A percentile compares a stretch with the other conserved stretches of the same genome.
Conservation (phyloP, 23 tunicate genomes). For the Halocynthia aurantium region DNA sequence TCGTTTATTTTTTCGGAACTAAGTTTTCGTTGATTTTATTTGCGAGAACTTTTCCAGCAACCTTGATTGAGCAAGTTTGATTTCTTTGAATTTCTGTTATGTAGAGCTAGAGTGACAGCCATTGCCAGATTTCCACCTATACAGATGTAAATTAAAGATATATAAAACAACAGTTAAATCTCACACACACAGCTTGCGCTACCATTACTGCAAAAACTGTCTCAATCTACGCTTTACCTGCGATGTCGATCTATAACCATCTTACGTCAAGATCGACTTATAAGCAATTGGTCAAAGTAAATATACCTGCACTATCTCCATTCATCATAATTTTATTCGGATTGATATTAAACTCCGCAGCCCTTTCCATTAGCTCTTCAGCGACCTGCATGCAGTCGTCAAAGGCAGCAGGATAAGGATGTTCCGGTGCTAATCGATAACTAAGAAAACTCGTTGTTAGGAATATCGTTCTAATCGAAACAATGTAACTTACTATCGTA, state of each 20-base stretch:
- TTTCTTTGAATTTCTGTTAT: constrained; percentile 22
- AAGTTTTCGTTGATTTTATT: constrained; percentile 10
- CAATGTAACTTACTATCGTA: too few species aligned
- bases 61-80: constrained; percentile 3
- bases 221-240: background rate
- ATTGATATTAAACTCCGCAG: constrained; percentile 43
- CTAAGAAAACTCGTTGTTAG: constrained; percentile 14
- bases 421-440: constrained; percentile 63
- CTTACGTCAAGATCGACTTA: background rate
- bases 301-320: constrained; percentile 82
- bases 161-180: background rate
- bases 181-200: background rate
- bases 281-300: background rate
- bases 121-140: constrained; percentile 85
- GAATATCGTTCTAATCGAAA: too few species aligned
- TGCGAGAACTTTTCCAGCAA: constrained; percentile 12
- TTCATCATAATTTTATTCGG: constrained; percentile 35
- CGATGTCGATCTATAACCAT: background rate
- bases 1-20: constrained; percentile 39
- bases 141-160: background rate
- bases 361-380: constrained; percentile 41
- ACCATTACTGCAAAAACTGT: background rate
- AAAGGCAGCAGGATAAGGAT: constrained; percentile 63
- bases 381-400: constrained; percentile 62
- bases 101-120: constrained; percentile 42